Evolutionary conservation across 1,140 invertebrate species (phyloP).

Genomic region (Lepidurus couesii): DNA sequence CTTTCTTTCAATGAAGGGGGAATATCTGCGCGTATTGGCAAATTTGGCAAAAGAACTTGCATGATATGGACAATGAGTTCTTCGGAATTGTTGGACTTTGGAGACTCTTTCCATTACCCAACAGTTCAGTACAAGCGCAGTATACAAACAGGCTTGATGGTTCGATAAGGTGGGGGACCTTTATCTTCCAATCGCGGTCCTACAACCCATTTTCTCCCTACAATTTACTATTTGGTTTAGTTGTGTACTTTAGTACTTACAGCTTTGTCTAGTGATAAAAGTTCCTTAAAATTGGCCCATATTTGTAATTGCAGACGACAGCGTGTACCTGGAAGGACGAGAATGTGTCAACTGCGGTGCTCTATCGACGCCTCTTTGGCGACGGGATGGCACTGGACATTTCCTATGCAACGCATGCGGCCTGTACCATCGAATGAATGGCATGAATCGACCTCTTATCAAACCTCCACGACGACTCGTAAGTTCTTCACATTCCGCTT

Average conservation of each 20-base stretch:
- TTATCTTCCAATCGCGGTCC: too few relatives aligned
- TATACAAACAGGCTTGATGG: too few relatives aligned
- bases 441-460: conserved; percentile 72
- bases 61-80: too few relatives aligned
- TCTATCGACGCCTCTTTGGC: conserved; percentile 76
- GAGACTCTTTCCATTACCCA: too few relatives aligned
- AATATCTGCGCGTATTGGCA: neutral
- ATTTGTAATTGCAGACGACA: conserved; percentile 40
- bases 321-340: conserved; percentile 54
- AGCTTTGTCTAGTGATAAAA: too few relatives aligned
- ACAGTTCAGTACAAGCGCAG: too few relatives aligned
- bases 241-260: too few relatives aligned
- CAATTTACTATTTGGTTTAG: too few relatives aligned
- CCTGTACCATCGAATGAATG: conserved; percentile 78
- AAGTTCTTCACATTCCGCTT: conserved; percentile 43
- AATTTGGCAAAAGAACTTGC: too few relatives aligned
- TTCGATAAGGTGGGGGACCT: too few relatives aligned
- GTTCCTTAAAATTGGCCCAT: neutral
- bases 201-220: too few relatives aligned
- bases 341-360: conserved; percentile 87
- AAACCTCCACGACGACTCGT: conserved; percentile 82
- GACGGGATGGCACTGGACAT: conserved; percentile 78
- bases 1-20: neutral
- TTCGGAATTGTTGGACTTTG: too few relatives aligned
- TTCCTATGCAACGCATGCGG: conserved; percentile 86